These are phyloP conservation scores for Formica exsecta DNA, from an alignment of 1,140 invertebrate species.

Conservation along the genomic window DNA sequence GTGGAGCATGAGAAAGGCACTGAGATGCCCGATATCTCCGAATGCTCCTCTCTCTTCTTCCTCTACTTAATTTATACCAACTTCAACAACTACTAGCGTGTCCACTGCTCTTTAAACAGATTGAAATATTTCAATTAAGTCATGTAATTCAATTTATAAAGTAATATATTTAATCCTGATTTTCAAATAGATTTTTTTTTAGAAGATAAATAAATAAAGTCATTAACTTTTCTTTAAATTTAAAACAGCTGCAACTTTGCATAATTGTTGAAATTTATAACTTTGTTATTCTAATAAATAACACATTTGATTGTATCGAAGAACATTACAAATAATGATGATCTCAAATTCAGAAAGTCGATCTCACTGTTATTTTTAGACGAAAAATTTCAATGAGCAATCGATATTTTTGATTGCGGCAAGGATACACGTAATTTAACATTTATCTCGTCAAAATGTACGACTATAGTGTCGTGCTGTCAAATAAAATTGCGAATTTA, in stretches of 20 bases:
- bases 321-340: neutral
- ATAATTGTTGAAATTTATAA: neutral
- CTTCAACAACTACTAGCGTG: neutral
- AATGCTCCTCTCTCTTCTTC: neutral
- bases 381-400: neutral
- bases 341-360: neutral
- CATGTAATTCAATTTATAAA: neutral
- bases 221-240: neutral
- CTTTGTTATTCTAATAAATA: neutral
- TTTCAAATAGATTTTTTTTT: neutral
- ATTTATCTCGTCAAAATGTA: slow-evolving; percentile 40
- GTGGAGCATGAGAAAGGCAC: slow-evolving; percentile 40
- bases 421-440: neutral
- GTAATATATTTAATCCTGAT: neutral
- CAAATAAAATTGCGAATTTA: slow-evolving; percentile 44
- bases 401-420: neutral
- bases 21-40: slow-evolving; percentile 44
- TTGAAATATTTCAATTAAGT: slow-evolving; percentile 43
- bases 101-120: slow-evolving; percentile 8
- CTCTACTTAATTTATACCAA: slow-evolving; percentile 25
- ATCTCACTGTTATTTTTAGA: slow-evolving; percentile 6
- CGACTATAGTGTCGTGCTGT: neutral
- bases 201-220: too few species aligned
- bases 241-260: neutral
- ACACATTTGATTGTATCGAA: neutral